A percentile compares a stretch with the other conserved stretches of the same genome.
These are phyloP conservation scores for Coptodon rendalli DNA, from an alignment of 2,113 vertebrate genomes.

Conservation along the genomic window DNA sequence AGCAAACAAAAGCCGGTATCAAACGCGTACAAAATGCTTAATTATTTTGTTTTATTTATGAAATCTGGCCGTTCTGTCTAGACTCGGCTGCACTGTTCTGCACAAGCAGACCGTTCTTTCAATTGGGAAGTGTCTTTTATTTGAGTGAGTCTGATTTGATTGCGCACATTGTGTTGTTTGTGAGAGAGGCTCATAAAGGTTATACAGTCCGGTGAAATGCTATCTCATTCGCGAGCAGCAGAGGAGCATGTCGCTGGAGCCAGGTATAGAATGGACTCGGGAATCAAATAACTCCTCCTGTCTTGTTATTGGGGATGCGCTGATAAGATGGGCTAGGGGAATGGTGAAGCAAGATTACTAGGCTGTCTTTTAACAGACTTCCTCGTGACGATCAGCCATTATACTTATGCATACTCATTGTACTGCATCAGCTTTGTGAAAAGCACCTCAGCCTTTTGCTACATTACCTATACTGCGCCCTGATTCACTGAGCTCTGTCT, in stretches of 20 bases:
- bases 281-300: constrained; percentile 58
- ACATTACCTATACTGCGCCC: constrained; percentile 20
- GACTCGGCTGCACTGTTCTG: neutral
- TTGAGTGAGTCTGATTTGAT: constrained; percentile 39
- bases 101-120: neutral
- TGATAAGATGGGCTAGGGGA: constrained; percentile 37
- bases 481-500: constrained; percentile 28
- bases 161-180: constrained; percentile 34
- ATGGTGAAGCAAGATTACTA: constrained; percentile 40
- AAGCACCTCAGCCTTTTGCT: constrained; percentile 10
- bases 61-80: neutral
- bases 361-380: constrained; percentile 45
- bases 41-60: constrained; percentile 9
- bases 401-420: constrained; percentile 33
- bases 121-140: constrained; percentile 23
- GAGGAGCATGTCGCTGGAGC: constrained; percentile 45
- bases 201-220: constrained; percentile 48
- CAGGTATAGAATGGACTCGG: constrained; percentile 30
- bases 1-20: constrained; percentile 20
- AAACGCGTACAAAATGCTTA: neutral
- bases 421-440: constrained; percentile 4
- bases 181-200: constrained; percentile 47
- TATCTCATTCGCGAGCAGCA: constrained; percentile 44
- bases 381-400: constrained; percentile 10
- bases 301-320: constrained; percentile 48